These are phyloP conservation scores for Zophobas morio DNA, from an alignment of 1,140 invertebrate species.

Conservation along the genomic window DNA sequence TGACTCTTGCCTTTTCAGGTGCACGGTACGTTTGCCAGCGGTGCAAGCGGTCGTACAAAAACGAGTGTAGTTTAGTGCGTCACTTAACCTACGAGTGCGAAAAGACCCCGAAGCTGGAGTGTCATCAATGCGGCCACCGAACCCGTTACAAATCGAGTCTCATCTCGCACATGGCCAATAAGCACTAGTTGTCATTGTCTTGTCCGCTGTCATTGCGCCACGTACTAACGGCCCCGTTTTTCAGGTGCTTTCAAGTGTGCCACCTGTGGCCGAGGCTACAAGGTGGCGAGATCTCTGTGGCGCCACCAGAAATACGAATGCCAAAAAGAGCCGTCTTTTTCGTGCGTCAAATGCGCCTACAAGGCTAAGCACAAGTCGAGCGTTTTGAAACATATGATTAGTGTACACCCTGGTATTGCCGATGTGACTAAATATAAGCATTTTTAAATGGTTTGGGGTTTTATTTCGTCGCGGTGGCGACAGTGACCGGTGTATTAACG, in stretches of 20 bases:
- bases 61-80: slow-evolving; percentile 56
- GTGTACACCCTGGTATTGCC: slow-evolving; percentile 16
- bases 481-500: slow-evolving; percentile 9
- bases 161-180: slow-evolving; percentile 50
- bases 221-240: slow-evolving; percentile 20
- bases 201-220: neutral
- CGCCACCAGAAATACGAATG: slow-evolving; percentile 61
- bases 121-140: slow-evolving; percentile 58
- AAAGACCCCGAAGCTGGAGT: slow-evolving; percentile 62
- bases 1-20: neutral
- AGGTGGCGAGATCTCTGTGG: slow-evolving; percentile 56
- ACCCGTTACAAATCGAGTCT: slow-evolving; percentile 68
- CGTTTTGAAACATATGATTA: slow-evolving; percentile 65
- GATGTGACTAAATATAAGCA: slow-evolving; percentile 32
- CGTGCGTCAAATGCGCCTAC: slow-evolving; percentile 64
- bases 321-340: slow-evolving; percentile 58
- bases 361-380: slow-evolving; percentile 69
- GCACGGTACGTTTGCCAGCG: neutral
- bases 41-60: slow-evolving; percentile 18
- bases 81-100: slow-evolving; percentile 66
- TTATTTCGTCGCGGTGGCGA: slow-evolving; percentile 40
- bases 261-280: slow-evolving; percentile 58
- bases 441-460: slow-evolving; percentile 38
- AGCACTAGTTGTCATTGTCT: too few species aligned
- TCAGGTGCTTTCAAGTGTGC: slow-evolving; percentile 44